Base-by-base conservation (phyloP, 2,888 invertebrate genomes). In the Cacoxenus indagator region DNA sequence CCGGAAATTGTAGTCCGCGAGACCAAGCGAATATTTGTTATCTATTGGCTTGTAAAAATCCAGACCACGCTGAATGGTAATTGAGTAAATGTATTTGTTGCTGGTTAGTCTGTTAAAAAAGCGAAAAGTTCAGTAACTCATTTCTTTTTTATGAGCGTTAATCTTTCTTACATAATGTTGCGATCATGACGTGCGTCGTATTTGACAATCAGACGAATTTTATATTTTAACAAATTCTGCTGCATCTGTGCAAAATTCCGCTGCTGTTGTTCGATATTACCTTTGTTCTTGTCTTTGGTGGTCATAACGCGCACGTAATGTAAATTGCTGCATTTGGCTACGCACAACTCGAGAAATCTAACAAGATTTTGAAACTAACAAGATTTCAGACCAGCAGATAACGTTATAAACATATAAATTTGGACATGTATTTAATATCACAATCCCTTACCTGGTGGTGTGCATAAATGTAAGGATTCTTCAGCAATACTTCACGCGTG, bases 1-100 rank as follows among this genome's bases (percentile, higher is more conserved):
- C 71, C 97, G 89, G 51, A 37, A 24, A 26, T 26, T 55, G 55
- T 26, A 55, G 55, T 55, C 55, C 24, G 14, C 11, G 11, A 55
- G 27, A 2, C 26, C 55, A 2, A 26, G 3, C 1, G 55, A 4
- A 55, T 27, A 26, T 24, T 26, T 17, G 22, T n/a, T 3, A 17
- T 51, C 8, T 5, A 22, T 17, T 19, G 19, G 1, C 11, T 51
- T 24, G 19, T 55, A 55, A 4, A 55, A 11, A 27, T 55, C 55
- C 24, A 55, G 27, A 26, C 55, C 55, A n/a, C 24, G 24, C 26
- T 55, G 55, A 14, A 55, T 55, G 24, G n/a, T 26, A 26, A 55
- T 24, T 4, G n/a, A 11, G 17, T 55, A 55, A 22, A 55, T 14
- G 24, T 26, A 26, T 4, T 55, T 55, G n/a, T 55, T 55, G 19